These are phyloP conservation scores for Tachina lurida DNA, from an alignment of 2,888 invertebrate species.

Conservation along the genomic window DNA sequence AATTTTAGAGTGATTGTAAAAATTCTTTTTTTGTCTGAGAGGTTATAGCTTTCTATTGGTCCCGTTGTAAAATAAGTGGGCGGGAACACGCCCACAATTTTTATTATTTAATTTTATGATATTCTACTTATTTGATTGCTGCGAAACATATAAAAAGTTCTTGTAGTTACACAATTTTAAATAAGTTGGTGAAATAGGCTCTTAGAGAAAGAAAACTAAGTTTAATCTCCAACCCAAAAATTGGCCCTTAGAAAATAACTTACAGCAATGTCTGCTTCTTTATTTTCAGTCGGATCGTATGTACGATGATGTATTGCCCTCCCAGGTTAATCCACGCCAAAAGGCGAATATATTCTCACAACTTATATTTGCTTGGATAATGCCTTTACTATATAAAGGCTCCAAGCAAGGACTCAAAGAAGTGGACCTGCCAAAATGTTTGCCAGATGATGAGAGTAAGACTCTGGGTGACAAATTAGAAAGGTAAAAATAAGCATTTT, in stretches of 20 bases:
- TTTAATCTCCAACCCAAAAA: too few relatives aligned
- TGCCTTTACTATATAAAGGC: slow-evolving; percentile 80
- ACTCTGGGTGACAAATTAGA: slow-evolving; percentile 81
- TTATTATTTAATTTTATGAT: too few relatives aligned
- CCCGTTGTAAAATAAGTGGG: too few relatives aligned
- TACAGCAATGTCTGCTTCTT: not conserved
- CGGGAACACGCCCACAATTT: too few relatives aligned
- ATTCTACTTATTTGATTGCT: too few relatives aligned
- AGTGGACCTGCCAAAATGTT: slow-evolving; percentile 87
- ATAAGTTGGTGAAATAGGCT: too few relatives aligned
- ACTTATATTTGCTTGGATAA: slow-evolving; percentile 80
- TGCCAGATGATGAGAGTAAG: slow-evolving; percentile 84
- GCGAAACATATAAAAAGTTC: too few relatives aligned
- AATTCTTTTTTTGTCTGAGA: too few relatives aligned
- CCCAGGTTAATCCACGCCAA: slow-evolving; percentile 79
- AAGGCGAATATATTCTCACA: slow-evolving; percentile 80
- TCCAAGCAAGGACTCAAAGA: slow-evolving; percentile 84
- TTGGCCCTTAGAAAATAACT: not conserved
- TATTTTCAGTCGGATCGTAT: slow-evolving; percentile 72
- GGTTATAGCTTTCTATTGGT: too few relatives aligned
- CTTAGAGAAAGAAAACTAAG: too few relatives aligned
- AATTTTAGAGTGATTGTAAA: too few relatives aligned
- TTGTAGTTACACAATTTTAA: too few relatives aligned
- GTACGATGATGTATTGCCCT: slow-evolving; percentile 81
- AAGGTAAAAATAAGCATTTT: slow-evolving; percentile 75